Evolutionary conservation across 1,140 invertebrate genomes (phyloP).

Genomic region (Habropoda laboriosa): DNA sequence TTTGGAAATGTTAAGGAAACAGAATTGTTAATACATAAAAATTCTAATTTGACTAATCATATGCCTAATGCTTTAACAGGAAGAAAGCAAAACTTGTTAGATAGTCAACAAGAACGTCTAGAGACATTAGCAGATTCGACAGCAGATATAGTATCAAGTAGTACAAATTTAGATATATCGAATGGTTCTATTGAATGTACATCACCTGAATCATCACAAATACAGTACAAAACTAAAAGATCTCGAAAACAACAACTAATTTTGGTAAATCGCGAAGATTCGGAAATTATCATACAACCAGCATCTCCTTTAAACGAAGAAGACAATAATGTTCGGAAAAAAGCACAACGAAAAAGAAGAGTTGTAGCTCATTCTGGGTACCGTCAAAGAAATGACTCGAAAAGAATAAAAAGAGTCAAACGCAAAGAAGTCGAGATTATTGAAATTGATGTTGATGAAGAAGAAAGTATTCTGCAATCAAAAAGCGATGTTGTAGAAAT

Average conservation of each 20-base stretch:
- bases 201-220: conserved; percentile 25
- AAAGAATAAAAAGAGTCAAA: conserved; percentile 64
- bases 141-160: conserved; percentile 26
- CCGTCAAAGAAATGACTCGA: conserved; percentile 59
- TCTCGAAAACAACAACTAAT: conserved; percentile 79
- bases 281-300: conserved; percentile 80
- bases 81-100: conserved; percentile 40
- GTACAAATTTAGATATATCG: conserved; percentile 35
- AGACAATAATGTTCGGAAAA: conserved; percentile 68
- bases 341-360: conserved; percentile 70
- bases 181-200: conserved; percentile 32
- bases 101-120: conserved; percentile 52
- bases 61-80: conserved; percentile 15
- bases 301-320: conserved; percentile 73
- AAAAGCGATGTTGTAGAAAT: conserved; percentile 71
- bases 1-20: neutral
- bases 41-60: conserved; percentile 4
- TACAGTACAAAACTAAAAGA: conserved; percentile 71
- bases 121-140: conserved; percentile 38
- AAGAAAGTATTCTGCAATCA: conserved; percentile 55
- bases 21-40: neutral
- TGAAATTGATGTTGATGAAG: conserved; percentile 78
- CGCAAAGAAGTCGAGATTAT: conserved; percentile 76
- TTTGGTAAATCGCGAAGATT: conserved; percentile 77
- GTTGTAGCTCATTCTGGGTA: conserved; percentile 65